A percentile compares a stretch with the other conserved stretches of the same genome.
phyloP scores from a whole-genome alignment of 2,113 vertebrate genomes.

The Siphamia tubifer region DNA sequence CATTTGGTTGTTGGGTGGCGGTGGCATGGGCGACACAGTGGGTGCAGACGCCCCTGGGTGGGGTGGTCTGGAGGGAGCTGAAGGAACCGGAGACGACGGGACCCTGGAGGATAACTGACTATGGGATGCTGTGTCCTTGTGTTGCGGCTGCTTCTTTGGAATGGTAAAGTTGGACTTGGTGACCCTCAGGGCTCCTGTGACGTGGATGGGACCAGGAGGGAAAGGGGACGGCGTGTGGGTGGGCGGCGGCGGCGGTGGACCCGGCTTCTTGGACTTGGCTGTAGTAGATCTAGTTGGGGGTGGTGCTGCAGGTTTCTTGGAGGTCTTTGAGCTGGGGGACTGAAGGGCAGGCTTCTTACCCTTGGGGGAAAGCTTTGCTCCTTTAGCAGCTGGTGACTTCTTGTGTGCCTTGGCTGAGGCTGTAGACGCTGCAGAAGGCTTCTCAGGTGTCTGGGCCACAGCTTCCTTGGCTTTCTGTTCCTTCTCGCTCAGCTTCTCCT shows the following conservation, averaged over 20 bases:
- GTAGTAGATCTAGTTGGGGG: constrained; percentile 30
- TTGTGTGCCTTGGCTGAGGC: constrained; percentile 55
- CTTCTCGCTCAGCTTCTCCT: constrained; percentile 71
- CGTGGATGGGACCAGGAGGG: constrained; percentile 74
- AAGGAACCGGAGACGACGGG: constrained; percentile 60
- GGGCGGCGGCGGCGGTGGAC: constrained; percentile 41
- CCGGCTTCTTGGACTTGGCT: constrained; percentile 67
- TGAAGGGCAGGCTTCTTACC: constrained; percentile 50
- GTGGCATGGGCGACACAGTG: constrained; percentile 65
- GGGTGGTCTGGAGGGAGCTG: constrained; percentile 57
- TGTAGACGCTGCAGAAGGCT: constrained; percentile 11
- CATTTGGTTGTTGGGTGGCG: constrained; percentile 93
- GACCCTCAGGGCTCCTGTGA: constrained; percentile 77
- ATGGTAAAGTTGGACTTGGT: constrained; percentile 81
- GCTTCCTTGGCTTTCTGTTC: constrained; percentile 64
- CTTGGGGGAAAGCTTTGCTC: constrained; percentile 63
- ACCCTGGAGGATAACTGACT: constrained; percentile 56
- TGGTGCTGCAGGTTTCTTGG: constrained; percentile 56
- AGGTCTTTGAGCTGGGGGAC: constrained; percentile 32
- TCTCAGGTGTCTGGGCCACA: constrained; percentile 35
- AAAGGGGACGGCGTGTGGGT: constrained; percentile 43
- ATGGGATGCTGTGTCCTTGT: constrained; percentile 52
- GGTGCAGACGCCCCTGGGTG: constrained; percentile 41
- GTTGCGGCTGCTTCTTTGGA: constrained; percentile 79
- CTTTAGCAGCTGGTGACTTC: constrained; percentile 50